These are phyloP conservation scores for Ceratosolen solmsi DNA, from an alignment of 1,140 invertebrate species.

Conservation along the genomic window DNA sequence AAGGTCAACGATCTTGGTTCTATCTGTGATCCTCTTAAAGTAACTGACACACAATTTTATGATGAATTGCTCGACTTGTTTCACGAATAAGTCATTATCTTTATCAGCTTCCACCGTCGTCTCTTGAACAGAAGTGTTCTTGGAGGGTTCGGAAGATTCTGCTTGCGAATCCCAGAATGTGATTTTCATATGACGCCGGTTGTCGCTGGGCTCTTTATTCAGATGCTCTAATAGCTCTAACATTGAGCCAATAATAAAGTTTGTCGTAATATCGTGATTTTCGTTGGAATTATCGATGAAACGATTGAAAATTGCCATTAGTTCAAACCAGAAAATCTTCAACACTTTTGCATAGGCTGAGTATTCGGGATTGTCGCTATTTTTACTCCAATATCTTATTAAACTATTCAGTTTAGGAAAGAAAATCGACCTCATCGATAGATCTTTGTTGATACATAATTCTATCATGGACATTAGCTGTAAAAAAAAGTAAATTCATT, in stretches of 20 bases:
- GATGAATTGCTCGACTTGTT: constrained; percentile 72
- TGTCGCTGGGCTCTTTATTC: constrained; percentile 54
- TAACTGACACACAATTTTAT: constrained; percentile 73
- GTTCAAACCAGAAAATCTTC: constrained; percentile 74
- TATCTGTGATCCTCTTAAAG: constrained; percentile 69
- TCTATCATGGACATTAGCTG: constrained; percentile 73
- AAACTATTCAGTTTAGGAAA: constrained; percentile 73
- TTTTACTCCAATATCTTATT: constrained; percentile 76
- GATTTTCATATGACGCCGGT: constrained; percentile 63
- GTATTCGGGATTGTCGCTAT: constrained; percentile 60
- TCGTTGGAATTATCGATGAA: constrained; percentile 42
- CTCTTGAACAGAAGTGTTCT: background rate
- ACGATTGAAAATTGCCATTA: constrained; percentile 68
- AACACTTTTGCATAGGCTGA: constrained; percentile 71
- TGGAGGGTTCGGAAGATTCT: constrained; percentile 31
- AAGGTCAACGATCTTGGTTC: constrained; percentile 66
- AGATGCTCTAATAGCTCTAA: constrained; percentile 50
- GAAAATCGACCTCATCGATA: constrained; percentile 66
- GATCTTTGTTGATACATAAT: constrained; percentile 67
- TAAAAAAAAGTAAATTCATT: background rate
- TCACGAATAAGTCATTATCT: constrained; percentile 55
- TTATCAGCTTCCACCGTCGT: background rate
- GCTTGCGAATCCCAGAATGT: constrained; percentile 61
- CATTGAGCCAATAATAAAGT: constrained; percentile 49
- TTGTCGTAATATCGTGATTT: constrained; percentile 33